These are phyloP conservation scores for Macaca mulatta DNA, from an alignment of 2,113 vertebrate species.

Conservation along the genomic window DNA sequence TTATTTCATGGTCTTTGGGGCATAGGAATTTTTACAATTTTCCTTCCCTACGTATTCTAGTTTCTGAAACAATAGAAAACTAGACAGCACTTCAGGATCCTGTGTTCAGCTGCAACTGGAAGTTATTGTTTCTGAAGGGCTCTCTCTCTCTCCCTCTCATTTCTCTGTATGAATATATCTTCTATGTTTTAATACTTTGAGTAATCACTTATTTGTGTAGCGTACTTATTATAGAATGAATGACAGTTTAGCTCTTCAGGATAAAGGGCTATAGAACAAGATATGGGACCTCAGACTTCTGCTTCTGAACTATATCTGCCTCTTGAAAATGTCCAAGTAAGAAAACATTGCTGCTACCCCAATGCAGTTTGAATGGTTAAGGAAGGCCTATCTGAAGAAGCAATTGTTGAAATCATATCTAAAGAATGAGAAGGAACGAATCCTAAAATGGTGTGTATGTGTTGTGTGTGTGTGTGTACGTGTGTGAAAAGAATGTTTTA, in stretches of 20 bases:
- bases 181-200: neutral
- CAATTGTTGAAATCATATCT: neutral
- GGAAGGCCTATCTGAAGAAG: neutral
- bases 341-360: neutral
- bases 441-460: neutral
- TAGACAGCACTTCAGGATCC: neutral
- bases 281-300: neutral
- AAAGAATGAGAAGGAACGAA: neutral
- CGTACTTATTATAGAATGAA: neutral
- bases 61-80: constrained; percentile 48
- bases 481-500: neutral
- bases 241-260: neutral
- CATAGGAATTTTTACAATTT: neutral
- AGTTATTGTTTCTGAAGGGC: neutral
- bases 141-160: neutral
- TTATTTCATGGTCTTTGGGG: neutral
- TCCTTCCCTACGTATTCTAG: neutral
- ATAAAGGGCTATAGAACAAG: neutral
- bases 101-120: neutral
- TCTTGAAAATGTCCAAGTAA: neutral
- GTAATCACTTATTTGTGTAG: neutral
- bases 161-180: neutral
- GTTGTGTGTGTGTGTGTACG: neutral
- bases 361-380: neutral
- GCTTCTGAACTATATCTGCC: neutral